Evolutionary conservation across 2,797 vertebrate species (phyloP), one percentile per base, ranked within the genome.

Genomic region (Momotus momota): DNA sequence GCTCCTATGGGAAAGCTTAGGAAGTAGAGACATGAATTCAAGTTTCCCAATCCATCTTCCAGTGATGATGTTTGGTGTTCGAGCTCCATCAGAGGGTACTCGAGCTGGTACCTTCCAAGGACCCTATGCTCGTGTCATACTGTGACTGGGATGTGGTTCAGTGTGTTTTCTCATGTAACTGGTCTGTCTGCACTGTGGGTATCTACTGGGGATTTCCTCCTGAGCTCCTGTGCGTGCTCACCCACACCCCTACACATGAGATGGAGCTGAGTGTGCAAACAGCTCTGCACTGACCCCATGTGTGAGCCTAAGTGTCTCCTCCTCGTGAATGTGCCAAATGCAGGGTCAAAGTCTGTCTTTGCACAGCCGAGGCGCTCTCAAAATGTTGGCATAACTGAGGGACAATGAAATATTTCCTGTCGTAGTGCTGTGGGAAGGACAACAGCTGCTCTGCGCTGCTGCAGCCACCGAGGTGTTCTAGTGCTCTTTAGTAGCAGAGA

Each of bases 401-500:
- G 45, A 85, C 58, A 86, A 67, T 86, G 20, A 95, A 96, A 84
- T 72, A 64, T 64, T 79, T 93, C 70, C 86, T 94, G 83, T 55
- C 83, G 73, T 46, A 23, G 78, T 0, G 0, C 51, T 88, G 86
- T 79, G 92, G 81, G 86, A 95, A 94, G 79, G 81, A 73, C 1
- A 2, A 70, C 86, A 88, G 66, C 73, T 93, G 87, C 69, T 46
- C 61, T 40, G 78, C 0, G 0, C 60, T 1, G 12, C 79, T 64
- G 65, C 69, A 65, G 49, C 29, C 75, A 46, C 43, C 0, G 1
- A 75, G 66, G 55, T 26, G 2, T 71, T 86, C 14, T 29, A 51
- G 21, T 43, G 65, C 5, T 61, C 16, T 74, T 20, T 15, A 9
- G 4, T 3, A 45, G 60, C 22, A 55, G 27, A 40, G 45, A 8